These are phyloP conservation scores for Pedetes capensis DNA, from an alignment of 2,113 vertebrate genomes.

Conservation along the genomic window DNA sequence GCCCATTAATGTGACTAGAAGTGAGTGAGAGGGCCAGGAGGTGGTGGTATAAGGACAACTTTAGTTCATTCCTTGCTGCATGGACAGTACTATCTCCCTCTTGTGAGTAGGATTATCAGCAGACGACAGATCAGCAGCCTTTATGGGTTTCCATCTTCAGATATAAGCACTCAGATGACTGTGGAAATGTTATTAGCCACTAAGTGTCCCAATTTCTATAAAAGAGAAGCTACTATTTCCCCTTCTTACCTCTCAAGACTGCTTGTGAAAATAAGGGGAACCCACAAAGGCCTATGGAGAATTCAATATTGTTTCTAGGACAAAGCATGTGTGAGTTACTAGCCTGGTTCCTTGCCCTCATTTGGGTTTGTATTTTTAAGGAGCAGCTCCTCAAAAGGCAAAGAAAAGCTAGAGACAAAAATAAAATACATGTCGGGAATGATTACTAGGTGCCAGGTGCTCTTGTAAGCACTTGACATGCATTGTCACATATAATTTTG, in stretches of 20 bases:
- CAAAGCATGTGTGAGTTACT: background rate
- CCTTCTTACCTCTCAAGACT: background rate
- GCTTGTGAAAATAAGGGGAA: background rate
- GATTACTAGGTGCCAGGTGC: too few relatives aligned
- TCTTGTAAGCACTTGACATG: background rate
- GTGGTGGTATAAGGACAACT: background rate
- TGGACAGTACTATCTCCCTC: too few relatives aligned
- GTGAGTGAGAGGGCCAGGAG: too few relatives aligned
- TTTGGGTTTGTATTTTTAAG: background rate
- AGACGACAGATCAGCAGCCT: background rate
- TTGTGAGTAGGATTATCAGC: background rate
- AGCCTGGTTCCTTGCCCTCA: background rate
- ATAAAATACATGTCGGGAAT: background rate
- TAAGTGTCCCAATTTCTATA: background rate
- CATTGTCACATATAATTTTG: background rate
- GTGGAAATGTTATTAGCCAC: background rate
- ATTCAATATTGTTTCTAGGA: background rate
- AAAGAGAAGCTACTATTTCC: background rate
- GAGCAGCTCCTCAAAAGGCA: background rate
- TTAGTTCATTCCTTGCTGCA: background rate
- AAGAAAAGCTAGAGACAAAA: background rate
- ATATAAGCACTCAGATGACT: background rate
- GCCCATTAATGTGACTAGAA: too few relatives aligned
- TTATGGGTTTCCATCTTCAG: background rate
- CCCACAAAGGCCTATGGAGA: background rate